phyloP scores from a whole-genome alignment of 2,888 invertebrate species.

The Lucinisca nassula region DNA sequence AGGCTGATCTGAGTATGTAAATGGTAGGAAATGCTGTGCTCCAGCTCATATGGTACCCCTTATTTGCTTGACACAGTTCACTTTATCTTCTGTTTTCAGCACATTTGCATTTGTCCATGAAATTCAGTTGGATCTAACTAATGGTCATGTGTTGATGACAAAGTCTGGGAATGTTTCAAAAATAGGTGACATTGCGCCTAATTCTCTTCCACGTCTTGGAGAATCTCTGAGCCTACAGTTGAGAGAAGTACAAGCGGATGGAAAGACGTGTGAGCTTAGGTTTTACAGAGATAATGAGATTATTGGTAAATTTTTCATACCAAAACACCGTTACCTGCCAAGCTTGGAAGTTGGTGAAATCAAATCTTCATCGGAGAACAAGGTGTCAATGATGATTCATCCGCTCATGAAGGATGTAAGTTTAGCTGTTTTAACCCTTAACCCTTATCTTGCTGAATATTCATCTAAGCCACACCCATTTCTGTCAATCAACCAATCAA shows the following conservation, averaged over 20 bases:
- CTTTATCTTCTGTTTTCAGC: too few relatives aligned
- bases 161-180: neutral
- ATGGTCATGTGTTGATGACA: neutral
- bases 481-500: too few relatives aligned
- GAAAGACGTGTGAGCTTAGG: neutral
- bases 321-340: neutral
- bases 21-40: too few relatives aligned
- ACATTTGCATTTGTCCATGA: neutral
- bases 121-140: neutral
- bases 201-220: neutral
- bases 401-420: neutral
- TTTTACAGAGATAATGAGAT: neutral
- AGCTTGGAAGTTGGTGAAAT: neutral
- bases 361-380: neutral
- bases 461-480: too few relatives aligned
- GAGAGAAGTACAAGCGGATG: neutral
- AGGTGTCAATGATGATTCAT: neutral
- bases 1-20: too few relatives aligned
- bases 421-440: too few relatives aligned
- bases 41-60: too few relatives aligned
- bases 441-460: too few relatives aligned
- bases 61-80: too few relatives aligned
- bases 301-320: neutral
- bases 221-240: neutral
- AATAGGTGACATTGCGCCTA: neutral